These are phyloP conservation scores for Patagioenas fasciata DNA, from an alignment of 2,113 vertebrate species.

Conservation along the genomic window DNA sequence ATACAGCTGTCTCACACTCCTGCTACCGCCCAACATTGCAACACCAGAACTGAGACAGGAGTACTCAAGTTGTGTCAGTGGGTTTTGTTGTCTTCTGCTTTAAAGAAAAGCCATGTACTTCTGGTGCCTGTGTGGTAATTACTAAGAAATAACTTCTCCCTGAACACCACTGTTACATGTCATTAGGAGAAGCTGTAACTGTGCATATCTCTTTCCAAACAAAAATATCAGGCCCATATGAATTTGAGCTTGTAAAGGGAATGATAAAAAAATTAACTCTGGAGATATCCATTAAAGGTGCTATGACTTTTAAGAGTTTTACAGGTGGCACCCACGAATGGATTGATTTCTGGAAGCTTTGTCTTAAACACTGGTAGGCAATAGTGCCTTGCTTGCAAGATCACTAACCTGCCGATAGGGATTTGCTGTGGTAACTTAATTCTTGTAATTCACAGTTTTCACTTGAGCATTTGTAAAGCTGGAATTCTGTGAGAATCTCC, in stretches of 20 bases:
- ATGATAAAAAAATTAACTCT: neutral
- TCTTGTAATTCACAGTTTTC: neutral
- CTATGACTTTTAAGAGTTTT: neutral
- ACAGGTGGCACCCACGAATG: neutral
- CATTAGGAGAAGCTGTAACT: neutral
- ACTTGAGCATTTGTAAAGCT: neutral
- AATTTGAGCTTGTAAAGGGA: neutral
- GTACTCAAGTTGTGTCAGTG: neutral
- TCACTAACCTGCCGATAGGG: neutral
- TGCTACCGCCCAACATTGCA: neutral
- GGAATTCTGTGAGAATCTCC: neutral
- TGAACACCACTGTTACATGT: neutral
- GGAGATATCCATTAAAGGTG: neutral
- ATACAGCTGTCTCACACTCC: neutral
- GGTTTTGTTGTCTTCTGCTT: neutral
- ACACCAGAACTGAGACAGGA: neutral
- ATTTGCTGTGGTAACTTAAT: constrained; percentile 16
- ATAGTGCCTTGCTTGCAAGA: neutral
- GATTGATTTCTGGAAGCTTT: neutral
- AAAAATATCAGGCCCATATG: rapidly evolving
- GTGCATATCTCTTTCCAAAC: neutral
- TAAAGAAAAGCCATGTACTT: neutral
- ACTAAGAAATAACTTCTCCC: neutral
- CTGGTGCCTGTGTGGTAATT: neutral
- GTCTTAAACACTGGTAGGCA: neutral